phyloP scores from a whole-genome alignment of 2,888 invertebrate genomes.

The Meganola albula region DNA sequence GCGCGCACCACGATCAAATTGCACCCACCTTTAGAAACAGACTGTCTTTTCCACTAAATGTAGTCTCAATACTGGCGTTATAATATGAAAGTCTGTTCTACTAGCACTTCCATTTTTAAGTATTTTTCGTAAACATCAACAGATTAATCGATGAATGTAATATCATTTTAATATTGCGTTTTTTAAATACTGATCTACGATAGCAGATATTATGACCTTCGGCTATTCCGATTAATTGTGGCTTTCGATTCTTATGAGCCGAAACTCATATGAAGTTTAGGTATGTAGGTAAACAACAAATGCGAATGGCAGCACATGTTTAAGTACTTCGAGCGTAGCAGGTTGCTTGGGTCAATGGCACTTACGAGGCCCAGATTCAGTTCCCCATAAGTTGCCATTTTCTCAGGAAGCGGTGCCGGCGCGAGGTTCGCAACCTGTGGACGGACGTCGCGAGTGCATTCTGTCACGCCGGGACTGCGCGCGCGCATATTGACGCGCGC shows the following conservation, averaged over 20 bases:
- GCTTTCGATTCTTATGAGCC: conserved; percentile 47
- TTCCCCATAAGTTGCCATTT: conserved; percentile 75
- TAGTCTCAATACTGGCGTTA: too few relatives aligned
- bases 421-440: conserved; percentile 36
- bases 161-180: too few relatives aligned
- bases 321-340: conserved; percentile 53
- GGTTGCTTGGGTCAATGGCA: conserved; percentile 66
- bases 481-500: conserved; percentile 65
- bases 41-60: too few relatives aligned
- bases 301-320: conserved; percentile 63
- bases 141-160: too few relatives aligned
- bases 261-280: conserved; percentile 47
- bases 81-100: too few relatives aligned
- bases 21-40: too few relatives aligned
- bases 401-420: conserved; percentile 63
- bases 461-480: conserved; percentile 65
- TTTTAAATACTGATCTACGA: too few relatives aligned
- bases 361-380: conserved; percentile 68
- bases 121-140: too few relatives aligned
- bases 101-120: too few relatives aligned
- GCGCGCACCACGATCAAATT: too few relatives aligned
- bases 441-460: conserved; percentile 51
- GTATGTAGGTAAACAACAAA: conserved; percentile 58
- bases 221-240: conserved; percentile 42
- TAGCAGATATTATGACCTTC: conserved; percentile 44